Conservation (phyloP, 2,113 vertebrate genomes). For the Lota lota region DNA sequence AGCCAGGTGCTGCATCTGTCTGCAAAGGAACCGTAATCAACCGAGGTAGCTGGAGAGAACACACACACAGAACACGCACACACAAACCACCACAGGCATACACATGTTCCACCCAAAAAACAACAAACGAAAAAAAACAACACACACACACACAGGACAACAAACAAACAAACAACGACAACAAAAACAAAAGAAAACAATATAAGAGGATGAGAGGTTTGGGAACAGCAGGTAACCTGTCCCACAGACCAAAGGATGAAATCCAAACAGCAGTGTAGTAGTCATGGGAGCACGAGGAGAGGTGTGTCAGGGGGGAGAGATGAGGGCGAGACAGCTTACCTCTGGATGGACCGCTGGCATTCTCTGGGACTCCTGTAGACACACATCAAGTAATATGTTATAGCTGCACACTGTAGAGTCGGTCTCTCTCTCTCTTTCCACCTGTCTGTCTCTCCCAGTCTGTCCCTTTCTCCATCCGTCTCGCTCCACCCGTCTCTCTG, state of each 20-base stretch:
- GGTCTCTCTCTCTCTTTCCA: neutral
- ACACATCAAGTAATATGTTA: conserved; percentile 53
- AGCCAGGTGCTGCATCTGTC: conserved; percentile 99
- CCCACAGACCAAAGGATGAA: conserved; percentile 73
- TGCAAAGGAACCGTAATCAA: conserved; percentile 99
- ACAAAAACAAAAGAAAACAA: conserved; percentile 63
- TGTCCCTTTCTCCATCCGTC: no score
- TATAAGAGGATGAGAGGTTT: conserved; percentile 87
- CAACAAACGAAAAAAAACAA: conserved; percentile 67
- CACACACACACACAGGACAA: conserved; percentile 72
- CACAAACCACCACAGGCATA: conserved; percentile 25
- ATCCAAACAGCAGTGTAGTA: conserved; percentile 66
- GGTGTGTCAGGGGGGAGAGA: conserved; percentile 12
- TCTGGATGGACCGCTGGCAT: conserved; percentile 79
- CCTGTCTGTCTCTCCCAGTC: no score
- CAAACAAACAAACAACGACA: conserved; percentile 60
- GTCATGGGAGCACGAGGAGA: conserved; percentile 39
- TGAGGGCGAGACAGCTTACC: conserved; percentile 74
- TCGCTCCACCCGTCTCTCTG: no score
- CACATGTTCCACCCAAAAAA: conserved; percentile 32
- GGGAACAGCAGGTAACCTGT: conserved; percentile 76
- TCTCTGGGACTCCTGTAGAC: conserved; percentile 82
- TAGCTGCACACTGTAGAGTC: neutral
- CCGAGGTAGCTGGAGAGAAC: conserved; percentile 89
- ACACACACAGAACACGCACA: conserved; percentile 36